Conservation (phyloP, 2,888 invertebrate genomes). For the Lingula anatina region DNA sequence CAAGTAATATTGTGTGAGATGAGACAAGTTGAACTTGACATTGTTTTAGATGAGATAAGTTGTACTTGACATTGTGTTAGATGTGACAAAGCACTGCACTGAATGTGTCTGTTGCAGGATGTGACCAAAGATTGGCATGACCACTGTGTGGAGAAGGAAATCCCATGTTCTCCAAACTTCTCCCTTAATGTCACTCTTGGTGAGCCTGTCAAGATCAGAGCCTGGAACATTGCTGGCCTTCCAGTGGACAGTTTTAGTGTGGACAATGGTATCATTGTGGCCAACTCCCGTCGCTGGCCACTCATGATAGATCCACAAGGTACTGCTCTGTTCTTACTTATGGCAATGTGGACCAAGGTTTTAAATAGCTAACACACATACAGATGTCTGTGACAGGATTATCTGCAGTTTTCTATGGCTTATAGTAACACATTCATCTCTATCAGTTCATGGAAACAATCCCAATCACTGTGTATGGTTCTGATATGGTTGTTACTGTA, state of each 20-base stretch:
- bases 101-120: slow-evolving; percentile 45
- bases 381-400: not conserved
- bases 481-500: not conserved
- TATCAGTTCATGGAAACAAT: too few species aligned
- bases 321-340: slow-evolving; percentile 37
- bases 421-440: too few species aligned
- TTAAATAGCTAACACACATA: not conserved
- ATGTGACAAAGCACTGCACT: too few species aligned
- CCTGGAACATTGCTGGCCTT: slow-evolving; percentile 84
- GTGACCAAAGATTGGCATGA: slow-evolving; percentile 60
- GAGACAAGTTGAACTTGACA: too few species aligned
- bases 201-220: slow-evolving; percentile 78
- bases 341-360: not conserved
- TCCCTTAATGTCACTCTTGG: slow-evolving; percentile 74
- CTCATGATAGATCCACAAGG: slow-evolving; percentile 95
- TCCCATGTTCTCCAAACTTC: slow-evolving; percentile 74
- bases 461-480: not conserved
- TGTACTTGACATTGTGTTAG: too few species aligned
- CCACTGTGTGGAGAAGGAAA: slow-evolving; percentile 47
- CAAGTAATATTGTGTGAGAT: too few species aligned
- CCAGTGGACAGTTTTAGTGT: slow-evolving; percentile 87
- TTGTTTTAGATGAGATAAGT: too few species aligned
- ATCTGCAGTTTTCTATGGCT: too few species aligned
- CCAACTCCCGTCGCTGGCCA: slow-evolving; percentile 79
- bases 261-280: slow-evolving; percentile 89